Conservation (phyloP, 2,113 vertebrate species). For the Nothobranchius furzeri region DNA sequence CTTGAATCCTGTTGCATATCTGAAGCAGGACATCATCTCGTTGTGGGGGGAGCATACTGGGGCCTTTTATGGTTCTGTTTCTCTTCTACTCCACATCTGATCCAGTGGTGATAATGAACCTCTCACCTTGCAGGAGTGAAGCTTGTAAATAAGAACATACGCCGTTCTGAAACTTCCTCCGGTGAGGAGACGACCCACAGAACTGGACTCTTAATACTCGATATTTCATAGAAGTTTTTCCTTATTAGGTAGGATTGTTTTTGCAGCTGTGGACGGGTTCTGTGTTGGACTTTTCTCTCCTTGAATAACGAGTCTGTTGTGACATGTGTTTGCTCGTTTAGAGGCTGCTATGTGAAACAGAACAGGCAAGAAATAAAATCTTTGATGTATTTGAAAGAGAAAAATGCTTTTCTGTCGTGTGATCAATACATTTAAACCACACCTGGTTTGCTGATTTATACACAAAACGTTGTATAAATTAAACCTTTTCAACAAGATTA, state of each 20-base stretch:
- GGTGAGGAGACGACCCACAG: slow-evolving; percentile 49
- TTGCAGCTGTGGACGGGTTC: slow-evolving; percentile 39
- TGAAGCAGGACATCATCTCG: slow-evolving; percentile 33
- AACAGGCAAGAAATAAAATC: background rate
- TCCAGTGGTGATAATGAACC: slow-evolving; percentile 43
- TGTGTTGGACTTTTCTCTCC: slow-evolving; percentile 26
- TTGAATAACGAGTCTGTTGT: slow-evolving; percentile 47
- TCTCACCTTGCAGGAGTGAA: slow-evolving; percentile 48
- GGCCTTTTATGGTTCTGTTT: slow-evolving; percentile 55
- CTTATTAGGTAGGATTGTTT: slow-evolving; percentile 79
- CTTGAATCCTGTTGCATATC: slow-evolving; percentile 4
- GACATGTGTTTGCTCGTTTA: slow-evolving; percentile 44
- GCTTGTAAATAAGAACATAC: slow-evolving; percentile 33
- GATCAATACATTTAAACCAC: too few relatives aligned
- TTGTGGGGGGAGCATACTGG: slow-evolving; percentile 17
- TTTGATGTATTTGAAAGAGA: background rate
- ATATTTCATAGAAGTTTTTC: slow-evolving; percentile 59
- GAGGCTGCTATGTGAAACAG: background rate
- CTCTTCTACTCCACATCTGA: slow-evolving; percentile 1
- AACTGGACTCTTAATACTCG: slow-evolving; percentile 51
- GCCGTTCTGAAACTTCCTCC: slow-evolving; percentile 15
- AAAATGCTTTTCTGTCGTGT: background rate
- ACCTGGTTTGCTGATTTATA: too few relatives aligned
- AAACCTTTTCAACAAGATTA: too few relatives aligned
- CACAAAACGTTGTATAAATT: too few relatives aligned